A percentile compares a stretch with the other conserved stretches of the same genome.
Evolutionary conservation across 2,888 invertebrate species (phyloP).

Genomic region (Hyposoter dolosus): DNA sequence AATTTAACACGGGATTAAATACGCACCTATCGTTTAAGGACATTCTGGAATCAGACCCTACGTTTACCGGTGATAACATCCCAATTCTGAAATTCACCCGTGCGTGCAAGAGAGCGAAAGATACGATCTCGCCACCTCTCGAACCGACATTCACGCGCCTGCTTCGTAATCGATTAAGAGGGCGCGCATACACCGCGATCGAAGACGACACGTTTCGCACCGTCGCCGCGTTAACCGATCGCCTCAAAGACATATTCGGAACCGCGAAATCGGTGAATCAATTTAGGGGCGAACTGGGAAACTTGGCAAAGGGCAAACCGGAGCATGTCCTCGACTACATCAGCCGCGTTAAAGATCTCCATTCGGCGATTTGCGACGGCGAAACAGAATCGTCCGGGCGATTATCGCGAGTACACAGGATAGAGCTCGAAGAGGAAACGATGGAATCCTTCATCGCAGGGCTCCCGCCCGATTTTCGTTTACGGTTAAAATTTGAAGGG

Average conservation of each 20-base stretch:
- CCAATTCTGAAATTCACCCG: conserved; percentile 10
- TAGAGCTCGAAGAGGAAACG: neutral
- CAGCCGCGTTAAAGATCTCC: conserved; percentile 48
- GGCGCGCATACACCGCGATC: neutral
- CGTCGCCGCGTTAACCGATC: no score
- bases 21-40: neutral
- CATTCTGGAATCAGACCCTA: neutral
- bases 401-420: neutral
- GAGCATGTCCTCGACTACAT: conserved; percentile 58
- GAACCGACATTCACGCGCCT: no score
- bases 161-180: no score
- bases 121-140: no score
- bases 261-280: no score
- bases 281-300: neutral
- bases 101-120: conserved; percentile 6
- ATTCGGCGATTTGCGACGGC: conserved; percentile 6
- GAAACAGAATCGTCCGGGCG: neutral
- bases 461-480: neutral
- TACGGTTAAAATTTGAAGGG: neutral
- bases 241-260: no score
- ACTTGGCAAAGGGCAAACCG: neutral
- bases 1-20: neutral
- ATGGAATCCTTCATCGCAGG: conserved; percentile 2
- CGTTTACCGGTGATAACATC: neutral
- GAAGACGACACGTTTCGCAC: neutral